A percentile compares a stretch with the other conserved stretches of the same genome.
Evolutionary conservation across 2,888 invertebrate genomes (phyloP).

Genomic region (Thelaira solivaga): DNA sequence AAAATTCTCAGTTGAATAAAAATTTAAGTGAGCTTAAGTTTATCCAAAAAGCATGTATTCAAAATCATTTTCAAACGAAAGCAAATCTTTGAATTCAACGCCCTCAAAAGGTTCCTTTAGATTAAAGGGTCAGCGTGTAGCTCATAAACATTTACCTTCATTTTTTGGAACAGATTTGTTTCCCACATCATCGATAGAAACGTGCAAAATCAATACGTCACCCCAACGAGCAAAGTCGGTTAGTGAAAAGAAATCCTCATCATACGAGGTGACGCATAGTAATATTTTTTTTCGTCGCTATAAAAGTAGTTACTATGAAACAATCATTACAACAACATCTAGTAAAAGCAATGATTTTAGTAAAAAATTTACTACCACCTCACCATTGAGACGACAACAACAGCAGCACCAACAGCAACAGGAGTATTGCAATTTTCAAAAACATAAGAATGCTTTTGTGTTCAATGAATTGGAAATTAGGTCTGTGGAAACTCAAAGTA

Average conservation of each 20-base stretch:
- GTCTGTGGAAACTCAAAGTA: slow-evolving; percentile 18
- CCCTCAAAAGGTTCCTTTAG: slow-evolving; percentile 36
- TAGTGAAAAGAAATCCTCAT: slow-evolving; percentile 52
- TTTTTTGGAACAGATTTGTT: slow-evolving; percentile 42
- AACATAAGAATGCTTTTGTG: slow-evolving; percentile 37
- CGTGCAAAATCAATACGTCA: slow-evolving; percentile 43
- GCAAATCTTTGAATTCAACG: slow-evolving; percentile 41
- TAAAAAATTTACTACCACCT: background rate
- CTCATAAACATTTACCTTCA: slow-evolving; percentile 49
- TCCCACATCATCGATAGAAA: slow-evolving; percentile 1
- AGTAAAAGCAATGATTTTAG: background rate
- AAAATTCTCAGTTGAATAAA: slow-evolving; percentile 1
- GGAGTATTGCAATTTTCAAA: slow-evolving; percentile 25
- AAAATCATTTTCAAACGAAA: slow-evolving; percentile 41
- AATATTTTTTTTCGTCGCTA: slow-evolving; percentile 64
- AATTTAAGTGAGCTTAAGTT: slow-evolving; percentile 14
- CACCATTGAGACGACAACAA: background rate
- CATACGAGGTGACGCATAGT: slow-evolving; percentile 54
- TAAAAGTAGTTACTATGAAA: slow-evolving; percentile 62
- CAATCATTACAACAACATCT: slow-evolving; percentile 11
- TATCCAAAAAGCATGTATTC: slow-evolving; percentile 30
- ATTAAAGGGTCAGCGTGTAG: slow-evolving; percentile 19
- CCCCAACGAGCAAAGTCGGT: slow-evolving; percentile 42
- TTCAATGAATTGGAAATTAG: slow-evolving; percentile 54
- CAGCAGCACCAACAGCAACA: background rate